Percentiles rank a stretch among this genome's conserved stretches.
Evolutionary conservation across 1,140 invertebrate genomes (phyloP).

Genomic region (Caerostris darwini): DNA sequence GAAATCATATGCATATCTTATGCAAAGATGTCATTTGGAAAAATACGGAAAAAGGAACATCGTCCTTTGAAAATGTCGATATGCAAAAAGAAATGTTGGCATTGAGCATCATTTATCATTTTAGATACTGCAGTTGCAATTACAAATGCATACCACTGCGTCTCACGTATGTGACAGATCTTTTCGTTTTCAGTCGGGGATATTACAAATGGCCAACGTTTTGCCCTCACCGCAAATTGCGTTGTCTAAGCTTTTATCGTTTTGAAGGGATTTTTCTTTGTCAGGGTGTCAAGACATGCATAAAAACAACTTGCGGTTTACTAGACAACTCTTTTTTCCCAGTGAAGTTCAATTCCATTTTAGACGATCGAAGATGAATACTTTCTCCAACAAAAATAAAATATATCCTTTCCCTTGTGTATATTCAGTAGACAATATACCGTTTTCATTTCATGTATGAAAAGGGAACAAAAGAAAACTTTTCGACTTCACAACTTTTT

Average conservation of each 20-base stretch:
- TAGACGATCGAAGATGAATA: neutral
- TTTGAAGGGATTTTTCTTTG: constrained; percentile 35
- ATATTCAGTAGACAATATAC: neutral
- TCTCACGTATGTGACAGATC: no score
- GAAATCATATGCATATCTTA: no score
- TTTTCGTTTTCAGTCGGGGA: no score
- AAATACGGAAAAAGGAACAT: no score
- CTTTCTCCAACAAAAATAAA: neutral
- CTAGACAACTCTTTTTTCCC: neutral
- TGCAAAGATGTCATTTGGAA: no score
- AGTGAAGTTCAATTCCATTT: constrained; percentile 10
- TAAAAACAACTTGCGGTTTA: neutral
- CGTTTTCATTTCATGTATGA: neutral
- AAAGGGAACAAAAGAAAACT: neutral
- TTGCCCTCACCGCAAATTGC: neutral
- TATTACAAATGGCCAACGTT: constrained; percentile 12
- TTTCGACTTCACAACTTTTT: neutral
- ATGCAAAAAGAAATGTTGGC: no score
- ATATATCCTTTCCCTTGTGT: neutral
- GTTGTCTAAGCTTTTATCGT: constrained; percentile 14
- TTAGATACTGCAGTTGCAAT: no score
- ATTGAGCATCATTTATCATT: no score
- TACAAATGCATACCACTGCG: no score
- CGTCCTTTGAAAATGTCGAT: no score
- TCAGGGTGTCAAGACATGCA: neutral